These are phyloP conservation scores for Alviniconcha strummeri DNA, from an alignment of 2,888 invertebrate species.

Conservation along the genomic window DNA sequence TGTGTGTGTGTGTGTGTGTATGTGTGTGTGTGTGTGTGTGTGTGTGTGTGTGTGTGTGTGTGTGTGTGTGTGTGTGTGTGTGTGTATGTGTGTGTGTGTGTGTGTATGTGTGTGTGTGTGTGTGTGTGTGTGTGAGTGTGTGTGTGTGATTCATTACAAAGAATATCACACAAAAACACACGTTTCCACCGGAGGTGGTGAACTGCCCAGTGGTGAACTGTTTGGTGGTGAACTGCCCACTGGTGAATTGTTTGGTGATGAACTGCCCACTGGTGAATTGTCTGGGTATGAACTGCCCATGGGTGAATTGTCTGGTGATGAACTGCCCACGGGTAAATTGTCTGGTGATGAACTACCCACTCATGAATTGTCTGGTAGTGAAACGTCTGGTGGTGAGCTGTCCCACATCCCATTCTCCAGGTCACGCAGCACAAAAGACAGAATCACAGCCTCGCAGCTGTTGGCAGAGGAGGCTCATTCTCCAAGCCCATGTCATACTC, in stretches of 20 bases:
- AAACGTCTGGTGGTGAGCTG: too few species aligned
- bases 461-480: conserved; percentile 21
- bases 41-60: background rate
- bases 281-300: background rate
- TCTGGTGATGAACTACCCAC: too few species aligned
- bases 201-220: background rate
- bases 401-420: too few species aligned
- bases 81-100: conserved; percentile 4
- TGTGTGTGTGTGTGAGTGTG: background rate
- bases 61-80: conserved; percentile 6
- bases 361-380: too few species aligned
- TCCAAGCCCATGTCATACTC: conserved; percentile 54
- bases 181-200: too few species aligned
- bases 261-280: background rate
- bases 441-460: background rate
- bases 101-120: conserved; percentile 8
- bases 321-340: background rate
- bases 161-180: background rate
- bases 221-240: background rate
- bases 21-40: background rate
- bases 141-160: background rate
- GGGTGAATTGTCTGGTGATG: background rate
- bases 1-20: background rate
- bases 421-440: too few species aligned
- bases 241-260: background rate